A percentile compares a stretch with the other conserved stretches of the same genome.
Evolutionary conservation across 2,888 invertebrate species (phyloP).

Genomic region (Alentia gelatinosa): DNA sequence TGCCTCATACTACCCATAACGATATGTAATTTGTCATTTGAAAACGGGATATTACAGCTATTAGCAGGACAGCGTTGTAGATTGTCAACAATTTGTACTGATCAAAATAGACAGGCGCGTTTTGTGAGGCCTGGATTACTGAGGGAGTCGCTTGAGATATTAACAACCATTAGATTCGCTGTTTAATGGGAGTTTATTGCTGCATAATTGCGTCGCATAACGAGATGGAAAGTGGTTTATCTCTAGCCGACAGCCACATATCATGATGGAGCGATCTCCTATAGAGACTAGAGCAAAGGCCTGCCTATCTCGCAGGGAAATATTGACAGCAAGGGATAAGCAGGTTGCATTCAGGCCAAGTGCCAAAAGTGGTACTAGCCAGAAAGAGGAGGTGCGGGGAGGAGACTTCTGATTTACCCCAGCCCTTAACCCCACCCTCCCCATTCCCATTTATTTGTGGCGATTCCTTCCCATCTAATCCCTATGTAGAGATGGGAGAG

Average conservation of each 20-base stretch:
- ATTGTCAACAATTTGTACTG: not conserved
- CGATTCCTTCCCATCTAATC: not conserved
- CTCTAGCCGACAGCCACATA: not conserved
- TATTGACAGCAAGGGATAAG: not conserved
- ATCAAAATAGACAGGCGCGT: not conserved
- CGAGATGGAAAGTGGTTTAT: not conserved
- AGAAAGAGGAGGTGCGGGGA: not conserved
- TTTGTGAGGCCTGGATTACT: not conserved
- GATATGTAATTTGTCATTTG: not conserved
- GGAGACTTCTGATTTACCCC: not conserved
- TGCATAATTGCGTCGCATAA: not conserved
- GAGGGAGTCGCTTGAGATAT: not conserved
- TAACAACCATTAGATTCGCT: not conserved
- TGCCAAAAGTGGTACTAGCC: not conserved
- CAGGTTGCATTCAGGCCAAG: slow-evolving; percentile 1
- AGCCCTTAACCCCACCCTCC: too few species aligned
- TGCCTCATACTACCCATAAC: too few species aligned
- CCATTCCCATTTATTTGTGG: not conserved
- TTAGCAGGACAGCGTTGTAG: not conserved
- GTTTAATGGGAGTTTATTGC: not conserved
- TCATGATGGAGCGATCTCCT: not conserved
- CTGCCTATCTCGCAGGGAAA: not conserved
- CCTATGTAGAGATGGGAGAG: not conserved
- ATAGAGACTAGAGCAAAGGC: not conserved
- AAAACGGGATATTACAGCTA: not conserved